Base-by-base conservation (phyloP, 2,888 invertebrate species). In the Mesorhabditis spiculigera region DNA sequence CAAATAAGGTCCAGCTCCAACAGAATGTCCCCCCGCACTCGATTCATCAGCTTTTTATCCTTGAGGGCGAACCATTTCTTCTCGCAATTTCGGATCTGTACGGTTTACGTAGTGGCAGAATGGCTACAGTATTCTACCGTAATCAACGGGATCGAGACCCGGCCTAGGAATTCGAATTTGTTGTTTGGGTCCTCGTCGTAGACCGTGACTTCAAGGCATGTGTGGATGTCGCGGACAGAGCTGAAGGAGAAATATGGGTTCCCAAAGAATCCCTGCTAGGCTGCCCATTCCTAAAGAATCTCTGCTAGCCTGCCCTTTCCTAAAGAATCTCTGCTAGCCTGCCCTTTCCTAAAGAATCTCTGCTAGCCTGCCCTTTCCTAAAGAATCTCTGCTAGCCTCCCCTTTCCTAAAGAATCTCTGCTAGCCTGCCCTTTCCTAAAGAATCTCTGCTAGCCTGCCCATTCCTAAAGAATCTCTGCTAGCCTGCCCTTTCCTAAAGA, bases 121-220 rank as follows among this genome's bases (percentile, higher is more conserved):
- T 41, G 16, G 4, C 10, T 43, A 4, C 41, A 45, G 50, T 10
- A 5, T 28, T 69, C 4, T 28, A 89, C 89, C 83, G 86, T 86
- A 58, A 96, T 87, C 67, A 97, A 87, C 0, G 96, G 96, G 79
- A 97, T 91, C 4, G 91, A 91, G 8, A 96, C 89, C 87, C 93
- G 94, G 1, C 98, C 98, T 13, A 98, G 89, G 86, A 98, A 50
- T 87, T 98, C 97, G 10, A 94, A 86, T 71, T 88, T 95, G 87
- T 96, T 96, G 87, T 96, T 95, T 73, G 95, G 91, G 87, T 98
- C 97, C 88, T 98, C 97, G 86, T 98, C 97, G 87, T 92, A 97
- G 0, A 98, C 94, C 0, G 96, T 96, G 68, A 98, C 89, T 86
- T 98, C 97, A 77, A 98, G 88, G 66, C 93, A 91, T 68, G 94